phyloP scores from a whole-genome alignment of 2,888 invertebrate genomes.

The Alviniconcha strummeri region DNA sequence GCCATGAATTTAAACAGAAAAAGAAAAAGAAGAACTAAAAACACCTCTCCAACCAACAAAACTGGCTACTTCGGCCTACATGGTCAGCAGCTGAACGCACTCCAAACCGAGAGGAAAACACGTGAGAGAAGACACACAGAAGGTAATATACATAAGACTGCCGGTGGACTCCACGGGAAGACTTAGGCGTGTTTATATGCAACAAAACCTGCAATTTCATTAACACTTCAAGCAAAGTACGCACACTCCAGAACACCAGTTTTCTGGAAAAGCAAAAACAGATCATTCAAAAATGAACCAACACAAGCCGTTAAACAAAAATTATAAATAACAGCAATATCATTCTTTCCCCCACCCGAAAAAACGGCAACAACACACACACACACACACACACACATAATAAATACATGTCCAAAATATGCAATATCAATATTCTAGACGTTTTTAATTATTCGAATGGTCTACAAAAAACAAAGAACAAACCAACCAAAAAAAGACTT shows the following conservation, averaged over 20 bases:
- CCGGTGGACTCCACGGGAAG: no score
- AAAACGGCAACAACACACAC: neutral
- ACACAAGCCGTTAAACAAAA: neutral
- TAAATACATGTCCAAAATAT: neutral
- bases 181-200: no score
- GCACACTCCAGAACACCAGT: neutral
- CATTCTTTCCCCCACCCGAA: neutral
- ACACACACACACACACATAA: neutral
- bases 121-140: neutral
- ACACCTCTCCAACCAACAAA: no score
- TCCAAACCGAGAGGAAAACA: neutral
- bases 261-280: slow-evolving; percentile 5
- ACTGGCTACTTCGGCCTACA: no score
- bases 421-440: neutral
- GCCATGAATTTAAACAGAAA: no score
- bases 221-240: slow-evolving; percentile 1
- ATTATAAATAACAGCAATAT: neutral
- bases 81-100: neutral
- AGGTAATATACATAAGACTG: no score
- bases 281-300: slow-evolving; percentile 16
- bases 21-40: no score
- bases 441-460: no score
- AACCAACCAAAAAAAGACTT: no score
- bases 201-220: slow-evolving; percentile 2
- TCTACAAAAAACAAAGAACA: no score